A percentile compares a stretch with the other conserved stretches of the same genome.
Evolutionary conservation across 2,888 invertebrate species (phyloP).

Genomic region (Mayetiola destructor): DNA sequence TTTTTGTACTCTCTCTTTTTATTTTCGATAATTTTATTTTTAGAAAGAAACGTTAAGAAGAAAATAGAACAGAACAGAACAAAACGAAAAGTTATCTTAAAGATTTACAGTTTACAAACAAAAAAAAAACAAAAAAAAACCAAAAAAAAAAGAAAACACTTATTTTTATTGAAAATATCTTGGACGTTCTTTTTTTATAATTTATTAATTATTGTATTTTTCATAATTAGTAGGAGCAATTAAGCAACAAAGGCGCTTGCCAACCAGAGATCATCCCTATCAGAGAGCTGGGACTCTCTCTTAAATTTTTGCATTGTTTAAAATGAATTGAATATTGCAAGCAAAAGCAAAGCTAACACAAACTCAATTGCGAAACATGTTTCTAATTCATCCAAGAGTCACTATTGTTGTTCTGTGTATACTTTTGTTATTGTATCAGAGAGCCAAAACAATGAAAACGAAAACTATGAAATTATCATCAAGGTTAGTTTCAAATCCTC

Average conservation of each 20-base stretch:
- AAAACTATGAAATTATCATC: background rate
- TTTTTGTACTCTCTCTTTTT: no score
- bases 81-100: no score
- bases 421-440: constrained; percentile 14
- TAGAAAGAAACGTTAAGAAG: no score
- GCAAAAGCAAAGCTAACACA: constrained; percentile 1
- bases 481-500: constrained; percentile 14
- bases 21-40: no score
- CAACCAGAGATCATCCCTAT: constrained; percentile 86
- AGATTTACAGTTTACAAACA: no score
- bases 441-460: background rate
- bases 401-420: constrained; percentile 11
- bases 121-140: constrained; percentile 3
- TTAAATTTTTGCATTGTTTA: constrained; percentile 29
- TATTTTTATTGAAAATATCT: constrained; percentile 7
- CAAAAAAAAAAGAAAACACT: constrained; percentile 1
- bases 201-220: constrained; percentile 14
- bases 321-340: constrained; percentile 9
- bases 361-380: constrained; percentile 5
- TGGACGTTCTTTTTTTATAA: no score
- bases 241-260: constrained; percentile 69
- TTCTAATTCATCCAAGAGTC: constrained; percentile 13
- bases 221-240: constrained; percentile 33
- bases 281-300: constrained; percentile 84
- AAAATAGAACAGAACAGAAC: no score